Evolutionary conservation across 2,888 invertebrate species (phyloP), one percentile per base, ranked within the genome.

Genomic region (Napeogenes inachia): DNA sequence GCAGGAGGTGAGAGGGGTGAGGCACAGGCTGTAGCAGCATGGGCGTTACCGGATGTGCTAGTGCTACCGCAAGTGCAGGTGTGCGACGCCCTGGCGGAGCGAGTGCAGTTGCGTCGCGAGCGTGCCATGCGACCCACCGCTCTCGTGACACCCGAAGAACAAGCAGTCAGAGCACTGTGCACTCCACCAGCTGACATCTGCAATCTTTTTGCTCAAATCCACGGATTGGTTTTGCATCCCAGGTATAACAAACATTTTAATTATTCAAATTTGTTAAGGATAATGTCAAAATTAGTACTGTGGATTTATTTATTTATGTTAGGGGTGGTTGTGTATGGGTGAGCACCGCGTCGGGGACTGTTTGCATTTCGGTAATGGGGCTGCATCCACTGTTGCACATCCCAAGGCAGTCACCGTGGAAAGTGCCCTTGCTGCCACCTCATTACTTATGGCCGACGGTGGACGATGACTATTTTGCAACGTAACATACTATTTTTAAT

Each of bases 261-360:
- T 42, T 3, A 10, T 12, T 42, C 12, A 2, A 10, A 10, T 10
- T 42, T 42, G 8, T 42, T 42, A 8, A 42, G 3, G 42, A 42
- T 8, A 42, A 42, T 42, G 10, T 42, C 10, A 10, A 42, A 8
- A 42, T 8, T 10, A 42, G 10, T 42, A 12, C 42, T 10, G 2
- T 42, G 5, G 8, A 42, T 42, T 10, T 42, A 12, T 2, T 42
- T 21, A 1, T 21, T 21, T 0, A 1, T 21, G 21, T 21, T 10
- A 85, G 85, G 58, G 78, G 74, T 6, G 73, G 76, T 2, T 77
- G 79, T 69, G 69, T 80, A 70, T 85, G 84, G 85, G 80, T 74
- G 62, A 68, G 73, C 67, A 73, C 75, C 60, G 58, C 69, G 21
- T 76, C 71, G 63, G 82, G 80, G 59, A 70, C 72, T 63, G 76